Percentiles rank a stretch among this genome's conserved stretches.
phyloP scores from a whole-genome alignment of 2,888 invertebrate genomes.

The Rhogogaster chlorosoma region DNA sequence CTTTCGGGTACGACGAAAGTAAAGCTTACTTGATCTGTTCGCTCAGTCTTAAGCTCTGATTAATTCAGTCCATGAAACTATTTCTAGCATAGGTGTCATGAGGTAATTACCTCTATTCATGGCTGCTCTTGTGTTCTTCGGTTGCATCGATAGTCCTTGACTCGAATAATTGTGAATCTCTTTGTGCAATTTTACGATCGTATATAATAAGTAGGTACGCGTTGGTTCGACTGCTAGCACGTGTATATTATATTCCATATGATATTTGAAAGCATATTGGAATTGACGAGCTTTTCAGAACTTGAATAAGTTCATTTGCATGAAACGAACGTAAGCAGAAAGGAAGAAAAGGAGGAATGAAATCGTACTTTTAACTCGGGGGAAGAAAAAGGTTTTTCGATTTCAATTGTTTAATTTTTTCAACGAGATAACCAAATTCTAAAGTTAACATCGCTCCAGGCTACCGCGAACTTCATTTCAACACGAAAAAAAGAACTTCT shows the following conservation, averaged over 20 bases:
- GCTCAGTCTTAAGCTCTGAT: neutral
- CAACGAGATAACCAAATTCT: neutral
- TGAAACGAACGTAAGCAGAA: neutral
- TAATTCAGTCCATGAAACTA: neutral
- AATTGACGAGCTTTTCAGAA: neutral
- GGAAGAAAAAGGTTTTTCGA: neutral
- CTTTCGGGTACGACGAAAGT: neutral
- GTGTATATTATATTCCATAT: neutral
- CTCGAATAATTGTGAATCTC: neutral
- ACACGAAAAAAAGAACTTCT: conserved; percentile 9
- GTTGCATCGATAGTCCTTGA: neutral
- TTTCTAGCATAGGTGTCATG: neutral
- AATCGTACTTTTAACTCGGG: neutral
- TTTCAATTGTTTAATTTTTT: neutral
- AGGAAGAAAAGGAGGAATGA: neutral
- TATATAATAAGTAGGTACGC: neutral
- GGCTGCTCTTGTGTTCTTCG: neutral
- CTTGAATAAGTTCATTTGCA: neutral
- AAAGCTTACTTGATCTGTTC: neutral
- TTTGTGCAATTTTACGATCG: neutral
- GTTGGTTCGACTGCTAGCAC: neutral
- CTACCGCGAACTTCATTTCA: neutral
- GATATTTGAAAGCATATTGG: neutral
- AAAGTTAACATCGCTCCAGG: neutral
- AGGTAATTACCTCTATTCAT: conserved; percentile 23